phyloP scores from a whole-genome alignment of 2,888 invertebrate genomes.

The Stratiomys singularior region DNA sequence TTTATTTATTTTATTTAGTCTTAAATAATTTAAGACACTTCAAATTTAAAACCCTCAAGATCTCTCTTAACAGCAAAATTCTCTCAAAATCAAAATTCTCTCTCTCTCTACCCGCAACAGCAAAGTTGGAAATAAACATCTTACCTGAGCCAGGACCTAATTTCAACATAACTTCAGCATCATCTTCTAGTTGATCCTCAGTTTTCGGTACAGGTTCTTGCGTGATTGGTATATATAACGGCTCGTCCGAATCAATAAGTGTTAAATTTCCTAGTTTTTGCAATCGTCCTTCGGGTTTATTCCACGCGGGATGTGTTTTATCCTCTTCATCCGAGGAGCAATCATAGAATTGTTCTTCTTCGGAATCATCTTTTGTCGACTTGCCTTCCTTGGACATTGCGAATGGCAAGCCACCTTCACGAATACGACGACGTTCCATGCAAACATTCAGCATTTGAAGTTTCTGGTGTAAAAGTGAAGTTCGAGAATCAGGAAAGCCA shows the following conservation, averaged over 20 bases:
- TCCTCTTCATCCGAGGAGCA: conserved; percentile 62
- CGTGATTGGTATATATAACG: conserved; percentile 82
- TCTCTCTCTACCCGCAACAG: no score
- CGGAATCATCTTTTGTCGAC: conserved; percentile 63
- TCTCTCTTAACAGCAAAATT: no score
- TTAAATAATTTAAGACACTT: no score
- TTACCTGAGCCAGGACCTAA: conserved; percentile 81
- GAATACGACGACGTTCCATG: conserved; percentile 72
- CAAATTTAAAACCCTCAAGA: no score
- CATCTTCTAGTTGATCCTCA: conserved; percentile 95
- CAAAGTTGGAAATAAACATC: no score
- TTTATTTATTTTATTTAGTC: no score
- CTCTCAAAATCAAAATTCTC: no score
- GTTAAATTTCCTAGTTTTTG: conserved; percentile 75
- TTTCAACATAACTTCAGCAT: conserved; percentile 88
- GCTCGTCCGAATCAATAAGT: conserved; percentile 73
- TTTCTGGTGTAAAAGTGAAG: conserved; percentile 94
- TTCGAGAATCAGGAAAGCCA: conserved; percentile 87
- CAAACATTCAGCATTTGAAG: conserved; percentile 88
- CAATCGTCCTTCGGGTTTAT: conserved; percentile 76
- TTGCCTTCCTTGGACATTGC: conserved; percentile 54
- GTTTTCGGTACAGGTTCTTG: conserved; percentile 97
- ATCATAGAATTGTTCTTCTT: conserved; percentile 84
- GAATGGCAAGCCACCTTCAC: conserved; percentile 66
- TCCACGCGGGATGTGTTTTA: conserved; percentile 67